Evolutionary conservation across 2,797 vertebrate species (phyloP), one percentile per base, ranked within the genome.

Genomic region (Ammospiza maritima): DNA sequence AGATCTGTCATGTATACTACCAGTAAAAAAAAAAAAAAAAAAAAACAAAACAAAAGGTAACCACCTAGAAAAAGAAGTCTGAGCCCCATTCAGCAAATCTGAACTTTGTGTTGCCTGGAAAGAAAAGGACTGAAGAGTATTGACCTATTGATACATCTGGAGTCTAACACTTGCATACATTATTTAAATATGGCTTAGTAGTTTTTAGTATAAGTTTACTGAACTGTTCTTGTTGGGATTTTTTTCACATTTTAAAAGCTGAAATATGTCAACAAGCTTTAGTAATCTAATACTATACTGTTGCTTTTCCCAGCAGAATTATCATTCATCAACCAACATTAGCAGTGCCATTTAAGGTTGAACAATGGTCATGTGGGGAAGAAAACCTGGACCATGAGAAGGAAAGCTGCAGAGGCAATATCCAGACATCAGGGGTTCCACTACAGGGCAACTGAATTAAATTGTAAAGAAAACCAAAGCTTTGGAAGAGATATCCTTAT

Each of bases 391-490:
- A 36, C 72, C 47, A 83, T 64, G 40, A 81, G 64, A 94, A 94
- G 76, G 50, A 10, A 90, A 81, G 47, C 32, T 88, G 54, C 26
- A 3, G 56, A 92, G 44, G 61, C 75, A 89, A 89, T 75, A 92
- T 56, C 76, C 73, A 78, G 90, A 48, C 69, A 89, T 85, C 58
- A 77, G 51, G 62, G 93, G 44, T 83, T 93, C 89, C 51, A 77
- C 72, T 57, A 83, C 44, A 92, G 75, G 89, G 79, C 79, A 95
- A 88, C 54, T 91, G 81, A 96, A 93, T 95, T 90, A 95, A 94
- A 95, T 19, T 76, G 82, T 88, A 90, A 93, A 94, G 89, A 95
- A 95, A 92, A 78, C 79, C 82, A 88, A 86, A 85, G 79, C 72
- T 84, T 96, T 95, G 89, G 88, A 92, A 88, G 79, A 88, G 79